These are phyloP conservation scores for Scomberomorus guttatus DNA, from an alignment of 2,797 vertebrate species.

Conservation along the genomic window DNA sequence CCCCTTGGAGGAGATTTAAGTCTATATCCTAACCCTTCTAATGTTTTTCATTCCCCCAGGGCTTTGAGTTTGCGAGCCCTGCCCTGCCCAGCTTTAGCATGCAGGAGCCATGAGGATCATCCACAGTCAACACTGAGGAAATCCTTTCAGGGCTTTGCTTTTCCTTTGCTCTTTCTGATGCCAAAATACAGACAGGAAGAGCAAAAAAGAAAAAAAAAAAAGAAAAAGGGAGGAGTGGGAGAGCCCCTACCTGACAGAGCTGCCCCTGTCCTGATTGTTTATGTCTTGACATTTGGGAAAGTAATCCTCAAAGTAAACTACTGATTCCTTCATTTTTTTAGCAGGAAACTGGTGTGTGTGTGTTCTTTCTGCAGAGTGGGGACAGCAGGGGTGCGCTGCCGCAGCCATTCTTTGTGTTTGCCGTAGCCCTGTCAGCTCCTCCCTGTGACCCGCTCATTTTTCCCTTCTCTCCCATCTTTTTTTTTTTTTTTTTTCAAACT, in stretches of 20 bases:
- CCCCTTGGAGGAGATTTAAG: slow-evolving; percentile 36
- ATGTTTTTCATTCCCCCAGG: slow-evolving; percentile 63
- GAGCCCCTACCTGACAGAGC: slow-evolving; percentile 65
- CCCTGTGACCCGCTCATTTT: slow-evolving; percentile 51
- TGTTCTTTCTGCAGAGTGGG: slow-evolving; percentile 54
- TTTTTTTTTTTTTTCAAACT: slow-evolving; percentile 26
- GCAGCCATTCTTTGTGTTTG: slow-evolving; percentile 79
- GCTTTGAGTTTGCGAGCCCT: slow-evolving; percentile 64
- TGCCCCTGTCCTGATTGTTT: slow-evolving; percentile 54
- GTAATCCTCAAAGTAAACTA: slow-evolving; percentile 45
- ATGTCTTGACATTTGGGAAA: slow-evolving; percentile 29
- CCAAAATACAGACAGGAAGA: slow-evolving; percentile 81
- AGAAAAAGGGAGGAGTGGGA: slow-evolving; percentile 33
- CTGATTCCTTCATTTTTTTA: slow-evolving; percentile 10
- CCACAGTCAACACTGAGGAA: slow-evolving; percentile 80
- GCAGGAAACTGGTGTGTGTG: slow-evolving; percentile 40
- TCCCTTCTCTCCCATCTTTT: neutral
- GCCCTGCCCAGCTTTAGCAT: slow-evolving; percentile 74
- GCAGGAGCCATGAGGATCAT: slow-evolving; percentile 81
- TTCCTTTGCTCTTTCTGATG: slow-evolving; percentile 78
- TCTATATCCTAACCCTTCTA: slow-evolving; percentile 42
- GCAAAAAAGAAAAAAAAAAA: neutral
- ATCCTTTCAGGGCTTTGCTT: slow-evolving; percentile 81
- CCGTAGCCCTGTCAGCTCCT: slow-evolving; percentile 75
- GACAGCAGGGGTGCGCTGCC: slow-evolving; percentile 65